Percentiles rank a stretch among this genome's conserved stretches.
These are phyloP conservation scores for Eurois occulta DNA, from an alignment of 2,888 invertebrate species.

Conservation along the genomic window DNA sequence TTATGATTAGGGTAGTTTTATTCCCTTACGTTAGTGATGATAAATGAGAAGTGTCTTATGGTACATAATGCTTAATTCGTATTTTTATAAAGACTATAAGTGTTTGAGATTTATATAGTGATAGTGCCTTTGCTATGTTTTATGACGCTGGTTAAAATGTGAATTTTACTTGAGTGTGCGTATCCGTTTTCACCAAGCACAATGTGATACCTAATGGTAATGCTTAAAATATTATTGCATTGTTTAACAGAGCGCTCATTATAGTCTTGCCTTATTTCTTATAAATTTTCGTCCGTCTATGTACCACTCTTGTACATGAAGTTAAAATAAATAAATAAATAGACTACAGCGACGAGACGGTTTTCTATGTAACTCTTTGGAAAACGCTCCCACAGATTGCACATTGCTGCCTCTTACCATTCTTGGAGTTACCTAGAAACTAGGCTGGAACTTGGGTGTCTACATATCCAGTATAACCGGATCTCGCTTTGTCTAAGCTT, in stretches of 20 bases:
- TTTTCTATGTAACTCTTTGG: no score
- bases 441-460: background rate
- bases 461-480: no score
- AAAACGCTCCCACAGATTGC: no score
- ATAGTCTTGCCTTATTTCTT: no score
- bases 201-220: background rate
- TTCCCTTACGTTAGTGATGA: conserved; percentile 68
- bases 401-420: no score
- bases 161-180: background rate
- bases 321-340: no score
- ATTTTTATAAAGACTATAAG: conserved; percentile 82
- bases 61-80: conserved; percentile 77
- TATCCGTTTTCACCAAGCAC: background rate
- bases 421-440: background rate
- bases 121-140: conserved; percentile 39
- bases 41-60: conserved; percentile 82
- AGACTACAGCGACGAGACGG: no score
- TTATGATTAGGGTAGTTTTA: conserved; percentile 67
- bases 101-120: conserved; percentile 72
- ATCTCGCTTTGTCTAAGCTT: no score
- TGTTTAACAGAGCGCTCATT: no score
- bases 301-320: no score
- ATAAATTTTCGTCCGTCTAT: no score
- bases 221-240: background rate
- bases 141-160: conserved; percentile 39